phyloP scores from a whole-genome alignment of 2,797 vertebrate genomes.

The Rhodeus uyekii region DNA sequence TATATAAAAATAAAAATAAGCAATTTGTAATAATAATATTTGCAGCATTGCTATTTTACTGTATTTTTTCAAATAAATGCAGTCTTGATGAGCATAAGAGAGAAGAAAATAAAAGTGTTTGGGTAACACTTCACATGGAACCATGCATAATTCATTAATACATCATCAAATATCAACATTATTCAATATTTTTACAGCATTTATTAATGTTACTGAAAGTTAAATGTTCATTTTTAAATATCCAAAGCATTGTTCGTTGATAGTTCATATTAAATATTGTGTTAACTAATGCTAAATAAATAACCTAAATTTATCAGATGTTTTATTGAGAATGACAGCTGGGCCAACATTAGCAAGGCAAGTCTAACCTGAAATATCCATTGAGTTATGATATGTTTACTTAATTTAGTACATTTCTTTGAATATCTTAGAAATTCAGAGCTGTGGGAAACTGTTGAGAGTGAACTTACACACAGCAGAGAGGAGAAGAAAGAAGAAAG shows the following conservation, averaged over 20 bases:
- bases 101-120: too few species aligned
- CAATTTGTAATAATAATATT: not conserved
- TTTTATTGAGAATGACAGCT: not conserved
- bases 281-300: not conserved
- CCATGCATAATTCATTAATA: too few species aligned
- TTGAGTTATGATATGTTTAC: not conserved
- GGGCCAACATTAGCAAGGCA: not conserved
- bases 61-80: not conserved
- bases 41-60: not conserved
- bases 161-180: too few species aligned
- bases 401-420: not conserved
- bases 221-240: not conserved
- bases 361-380: not conserved
- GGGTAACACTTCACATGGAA: too few species aligned
- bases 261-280: not conserved
- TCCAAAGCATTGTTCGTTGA: not conserved
- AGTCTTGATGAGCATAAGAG: not conserved
- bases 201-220: not conserved
- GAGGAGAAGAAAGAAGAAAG: slow-evolving; percentile 86
- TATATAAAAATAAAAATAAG: too few species aligned
- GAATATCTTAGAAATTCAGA: not conserved
- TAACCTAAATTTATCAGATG: not conserved
- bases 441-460: not conserved
- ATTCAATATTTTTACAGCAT: not conserved
- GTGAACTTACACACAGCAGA: slow-evolving; percentile 86